Evolutionary conservation across 2,797 vertebrate genomes (phyloP).

Genomic region (Diceros bicornis): DNA sequence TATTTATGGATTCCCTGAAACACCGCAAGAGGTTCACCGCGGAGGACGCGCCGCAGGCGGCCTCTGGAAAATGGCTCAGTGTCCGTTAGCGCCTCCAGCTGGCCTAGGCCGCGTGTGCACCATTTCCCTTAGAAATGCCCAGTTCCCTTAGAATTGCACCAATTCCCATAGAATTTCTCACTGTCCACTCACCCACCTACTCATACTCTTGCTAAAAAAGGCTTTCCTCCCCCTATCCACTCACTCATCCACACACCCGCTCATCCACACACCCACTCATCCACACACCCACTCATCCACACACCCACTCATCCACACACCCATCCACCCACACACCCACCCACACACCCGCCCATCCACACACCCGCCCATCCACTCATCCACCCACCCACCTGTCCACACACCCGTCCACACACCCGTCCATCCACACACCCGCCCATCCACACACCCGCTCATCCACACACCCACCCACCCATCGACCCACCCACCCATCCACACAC

Average conservation of each 20-base stretch:
- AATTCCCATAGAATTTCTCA: neutral
- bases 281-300: no score
- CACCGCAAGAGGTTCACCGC: neutral
- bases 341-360: neutral
- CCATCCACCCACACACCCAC: no score
- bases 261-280: no score
- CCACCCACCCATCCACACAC: neutral
- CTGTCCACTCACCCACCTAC: no score
- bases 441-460: no score
- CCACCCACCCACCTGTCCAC: neutral
- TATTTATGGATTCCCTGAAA: neutral
- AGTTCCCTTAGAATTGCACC: no score
- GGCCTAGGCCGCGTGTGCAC: neutral
- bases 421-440: fast-evolving
- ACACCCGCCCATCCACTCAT: neutral
- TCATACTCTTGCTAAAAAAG: no score
- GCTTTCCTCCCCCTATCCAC: neutral
- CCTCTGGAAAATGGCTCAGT: neutral
- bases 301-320: neutral
- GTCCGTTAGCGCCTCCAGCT: neutral
- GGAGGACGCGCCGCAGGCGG: fast-evolving
- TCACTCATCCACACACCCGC: neutral
- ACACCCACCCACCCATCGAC: no score
- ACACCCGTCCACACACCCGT: no score
- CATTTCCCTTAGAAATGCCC: neutral